Percentiles rank a stretch among this genome's conserved stretches.
Conservation (phyloP, 2,113 vertebrate genomes). For the Isurus oxyrinchus region DNA sequence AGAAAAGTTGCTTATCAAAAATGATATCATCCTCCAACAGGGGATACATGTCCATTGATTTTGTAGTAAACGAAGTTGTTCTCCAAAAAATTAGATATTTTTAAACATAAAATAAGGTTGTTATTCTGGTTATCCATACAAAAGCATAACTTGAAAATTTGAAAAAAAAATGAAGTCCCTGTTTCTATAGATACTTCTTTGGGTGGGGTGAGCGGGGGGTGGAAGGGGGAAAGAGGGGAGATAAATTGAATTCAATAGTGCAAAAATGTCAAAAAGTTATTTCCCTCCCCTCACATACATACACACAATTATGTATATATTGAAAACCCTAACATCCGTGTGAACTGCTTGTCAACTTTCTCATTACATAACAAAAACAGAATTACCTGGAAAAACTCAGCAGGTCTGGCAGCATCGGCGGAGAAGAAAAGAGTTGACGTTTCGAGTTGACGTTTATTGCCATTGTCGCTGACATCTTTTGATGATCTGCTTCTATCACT, state of each 20-base stretch:
- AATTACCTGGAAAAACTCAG: too few species aligned
- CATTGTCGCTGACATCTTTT: too few species aligned
- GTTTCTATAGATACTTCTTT: neutral
- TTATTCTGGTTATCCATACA: neutral
- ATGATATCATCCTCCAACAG: neutral
- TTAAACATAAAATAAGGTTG: neutral
- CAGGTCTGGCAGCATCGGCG: too few species aligned
- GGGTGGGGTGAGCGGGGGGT: too few species aligned
- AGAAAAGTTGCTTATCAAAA: neutral
- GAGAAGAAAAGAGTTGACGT: too few species aligned
- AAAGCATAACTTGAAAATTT: too few species aligned
- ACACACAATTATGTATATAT: neutral
- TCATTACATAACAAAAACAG: too few species aligned
- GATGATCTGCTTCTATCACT: too few species aligned
- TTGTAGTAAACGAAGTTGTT: neutral
- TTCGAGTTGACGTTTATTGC: too few species aligned
- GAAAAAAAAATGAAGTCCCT: neutral
- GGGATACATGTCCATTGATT: neutral
- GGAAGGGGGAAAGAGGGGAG: neutral
- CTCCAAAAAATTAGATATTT: neutral
- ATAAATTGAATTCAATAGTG: neutral
- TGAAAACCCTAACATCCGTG: neutral
- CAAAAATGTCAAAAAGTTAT: neutral
- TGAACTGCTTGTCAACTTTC: neutral
- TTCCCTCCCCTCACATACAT: neutral